Percentiles rank a stretch among this genome's conserved stretches.
Conservation (phyloP, 1,140 invertebrate genomes). For the Drosophila nannoptera region DNA sequence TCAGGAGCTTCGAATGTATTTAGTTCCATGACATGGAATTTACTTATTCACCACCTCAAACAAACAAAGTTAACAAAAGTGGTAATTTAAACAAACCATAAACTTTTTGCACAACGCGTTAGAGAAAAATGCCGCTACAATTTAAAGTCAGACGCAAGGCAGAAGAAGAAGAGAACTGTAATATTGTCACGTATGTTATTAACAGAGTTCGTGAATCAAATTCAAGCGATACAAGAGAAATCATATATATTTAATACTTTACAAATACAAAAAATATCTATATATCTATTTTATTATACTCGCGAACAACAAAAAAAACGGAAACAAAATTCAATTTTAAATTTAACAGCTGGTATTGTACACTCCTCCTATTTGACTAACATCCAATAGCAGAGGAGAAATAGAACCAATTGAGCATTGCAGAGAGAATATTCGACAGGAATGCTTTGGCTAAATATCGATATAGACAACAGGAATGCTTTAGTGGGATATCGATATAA, state of each 20-base stretch:
- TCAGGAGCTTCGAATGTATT: conserved; percentile 17
- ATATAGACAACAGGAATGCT: neutral
- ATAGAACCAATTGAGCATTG: conserved; percentile 1
- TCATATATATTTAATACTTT: neutral
- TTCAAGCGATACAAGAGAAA: too few species aligned
- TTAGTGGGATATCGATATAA: conserved; percentile 3
- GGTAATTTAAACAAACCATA: conserved; percentile 4
- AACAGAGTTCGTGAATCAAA: neutral
- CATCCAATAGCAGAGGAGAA: neutral
- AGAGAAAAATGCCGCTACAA: conserved; percentile 63
- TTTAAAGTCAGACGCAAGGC: conserved; percentile 48
- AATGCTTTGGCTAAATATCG: neutral
- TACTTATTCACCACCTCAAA: neutral
- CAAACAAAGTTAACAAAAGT: conserved; percentile 6
- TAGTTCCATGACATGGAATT: conserved; percentile 44
- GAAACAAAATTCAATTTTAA: neutral
- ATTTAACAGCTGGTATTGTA: conserved; percentile 6
- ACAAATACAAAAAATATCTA: neutral
- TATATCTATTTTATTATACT: neutral
- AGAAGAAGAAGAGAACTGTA: conserved; percentile 12
- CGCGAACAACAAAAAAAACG: neutral
- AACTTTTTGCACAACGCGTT: conserved; percentile 4
- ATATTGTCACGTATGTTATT: conserved; percentile 29
- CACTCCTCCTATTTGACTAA: too few species aligned
- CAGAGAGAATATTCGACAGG: neutral